Conservation (phyloP, 2,888 invertebrate species). For the Theretra japonica region DNA sequence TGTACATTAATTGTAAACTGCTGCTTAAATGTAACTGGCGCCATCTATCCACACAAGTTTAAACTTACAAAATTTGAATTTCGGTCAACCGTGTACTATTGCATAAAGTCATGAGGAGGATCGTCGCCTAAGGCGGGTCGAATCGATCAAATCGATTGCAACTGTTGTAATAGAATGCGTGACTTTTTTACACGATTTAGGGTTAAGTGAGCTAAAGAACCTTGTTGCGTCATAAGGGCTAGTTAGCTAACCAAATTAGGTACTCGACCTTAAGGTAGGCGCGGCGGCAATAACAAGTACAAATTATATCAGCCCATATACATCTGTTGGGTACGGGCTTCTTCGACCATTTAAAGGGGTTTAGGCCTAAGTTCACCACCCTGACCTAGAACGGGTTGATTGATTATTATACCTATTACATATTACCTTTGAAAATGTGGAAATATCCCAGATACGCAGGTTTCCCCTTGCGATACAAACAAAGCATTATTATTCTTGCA, state of each 20-base stretch:
- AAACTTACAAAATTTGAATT: neutral
- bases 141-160: neutral
- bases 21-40: neutral
- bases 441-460: too few relatives aligned
- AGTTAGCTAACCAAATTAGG: conserved; percentile 24
- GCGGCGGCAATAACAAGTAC: neutral
- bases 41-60: neutral
- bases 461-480: too few relatives aligned
- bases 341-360: too few relatives aligned
- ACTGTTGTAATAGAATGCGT: neutral
- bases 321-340: too few relatives aligned
- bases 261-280: neutral
- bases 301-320: neutral
- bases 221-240: conserved; percentile 11
- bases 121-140: neutral
- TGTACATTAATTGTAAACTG: too few relatives aligned
- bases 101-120: neutral
- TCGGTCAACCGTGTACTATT: neutral
- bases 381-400: too few relatives aligned
- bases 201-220: neutral
- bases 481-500: too few relatives aligned
- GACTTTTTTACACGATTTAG: conserved; percentile 4
- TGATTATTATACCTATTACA: too few relatives aligned
- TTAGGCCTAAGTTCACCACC: too few relatives aligned
- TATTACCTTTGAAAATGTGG: too few relatives aligned